These are phyloP conservation scores for Arothron firmamentum DNA, from an alignment of 2,113 vertebrate genomes.

Conservation along the genomic window DNA sequence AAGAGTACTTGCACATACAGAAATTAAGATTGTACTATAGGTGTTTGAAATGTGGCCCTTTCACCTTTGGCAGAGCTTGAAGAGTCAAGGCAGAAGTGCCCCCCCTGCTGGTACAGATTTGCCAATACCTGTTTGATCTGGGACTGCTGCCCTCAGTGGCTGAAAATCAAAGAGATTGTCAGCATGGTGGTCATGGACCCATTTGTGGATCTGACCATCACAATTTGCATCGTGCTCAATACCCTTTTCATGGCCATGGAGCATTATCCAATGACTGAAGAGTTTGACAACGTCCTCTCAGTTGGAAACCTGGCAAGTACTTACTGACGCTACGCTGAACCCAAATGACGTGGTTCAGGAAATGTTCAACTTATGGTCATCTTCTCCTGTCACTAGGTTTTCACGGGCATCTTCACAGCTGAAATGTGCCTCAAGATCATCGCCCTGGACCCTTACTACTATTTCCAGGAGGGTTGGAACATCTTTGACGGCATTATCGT, in stretches of 20 bases:
- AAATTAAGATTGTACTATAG: neutral
- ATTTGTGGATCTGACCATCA: constrained; percentile 94
- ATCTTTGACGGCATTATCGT: constrained; percentile 98
- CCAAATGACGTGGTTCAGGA: neutral
- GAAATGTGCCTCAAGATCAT: constrained; percentile 99
- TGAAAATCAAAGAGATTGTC: constrained; percentile 89
- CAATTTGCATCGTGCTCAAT: constrained; percentile 96
- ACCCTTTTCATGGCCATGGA: constrained; percentile 99
- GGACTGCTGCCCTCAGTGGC: constrained; percentile 90
- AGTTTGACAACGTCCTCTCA: constrained; percentile 84
- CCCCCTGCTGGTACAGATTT: constrained; percentile 96
- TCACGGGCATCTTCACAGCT: constrained; percentile 97
- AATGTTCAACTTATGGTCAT: neutral
- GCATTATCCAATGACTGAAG: constrained; percentile 91
- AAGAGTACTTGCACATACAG: too few relatives aligned
- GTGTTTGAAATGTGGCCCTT: constrained; percentile 12
- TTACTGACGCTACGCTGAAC: neutral
- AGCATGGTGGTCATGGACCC: constrained; percentile 94
- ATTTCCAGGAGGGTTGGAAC: constrained; percentile 99
- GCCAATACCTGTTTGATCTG: constrained; percentile 94
- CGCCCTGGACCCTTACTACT: constrained; percentile 95
- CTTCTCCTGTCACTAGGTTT: constrained; percentile 76
- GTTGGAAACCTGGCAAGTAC: constrained; percentile 89
- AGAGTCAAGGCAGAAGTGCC: constrained; percentile 96
- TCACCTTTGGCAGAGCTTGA: constrained; percentile 82